A percentile compares a stretch with the other conserved stretches of the same genome.
Conservation (phyloP, 2,113 vertebrate species). For the Daphoenositta chrysoptera region DNA sequence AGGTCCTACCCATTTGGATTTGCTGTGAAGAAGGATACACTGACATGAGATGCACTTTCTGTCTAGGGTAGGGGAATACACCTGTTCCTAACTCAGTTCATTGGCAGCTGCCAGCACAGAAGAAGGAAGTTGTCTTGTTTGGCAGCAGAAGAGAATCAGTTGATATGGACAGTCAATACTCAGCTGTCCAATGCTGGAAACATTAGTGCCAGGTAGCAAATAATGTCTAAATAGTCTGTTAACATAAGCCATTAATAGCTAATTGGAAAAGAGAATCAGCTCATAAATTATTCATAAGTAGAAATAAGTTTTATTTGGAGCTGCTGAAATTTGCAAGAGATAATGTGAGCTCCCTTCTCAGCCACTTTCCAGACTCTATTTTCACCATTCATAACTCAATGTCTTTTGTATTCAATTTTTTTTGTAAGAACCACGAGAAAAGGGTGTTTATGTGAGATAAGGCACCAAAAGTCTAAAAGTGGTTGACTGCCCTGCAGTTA, state of each 20-base stretch:
- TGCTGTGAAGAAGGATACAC: not conserved
- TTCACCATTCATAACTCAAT: not conserved
- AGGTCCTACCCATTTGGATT: not conserved
- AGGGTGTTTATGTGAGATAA: not conserved
- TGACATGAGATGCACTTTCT: not conserved
- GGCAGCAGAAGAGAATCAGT: not conserved
- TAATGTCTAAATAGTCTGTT: not conserved
- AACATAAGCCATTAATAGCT: not conserved
- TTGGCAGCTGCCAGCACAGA: not conserved
- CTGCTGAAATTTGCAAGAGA: not conserved
- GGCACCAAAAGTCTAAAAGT: not conserved
- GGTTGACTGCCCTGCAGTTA: not conserved
- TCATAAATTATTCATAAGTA: not conserved
- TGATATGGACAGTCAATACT: not conserved
- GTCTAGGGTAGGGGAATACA: not conserved
- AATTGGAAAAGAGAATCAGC: not conserved
- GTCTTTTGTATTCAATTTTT: not conserved
- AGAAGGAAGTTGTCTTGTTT: not conserved
- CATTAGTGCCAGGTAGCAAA: not conserved
- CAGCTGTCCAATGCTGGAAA: not conserved
- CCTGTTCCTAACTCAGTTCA: not conserved
- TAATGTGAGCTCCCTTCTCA: not conserved
- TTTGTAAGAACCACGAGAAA: not conserved
- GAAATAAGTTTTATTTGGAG: not conserved
- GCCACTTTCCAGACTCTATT: not conserved